These are phyloP conservation scores for Eulithis prunata DNA, from an alignment of 2,888 invertebrate species.

Conservation along the genomic window DNA sequence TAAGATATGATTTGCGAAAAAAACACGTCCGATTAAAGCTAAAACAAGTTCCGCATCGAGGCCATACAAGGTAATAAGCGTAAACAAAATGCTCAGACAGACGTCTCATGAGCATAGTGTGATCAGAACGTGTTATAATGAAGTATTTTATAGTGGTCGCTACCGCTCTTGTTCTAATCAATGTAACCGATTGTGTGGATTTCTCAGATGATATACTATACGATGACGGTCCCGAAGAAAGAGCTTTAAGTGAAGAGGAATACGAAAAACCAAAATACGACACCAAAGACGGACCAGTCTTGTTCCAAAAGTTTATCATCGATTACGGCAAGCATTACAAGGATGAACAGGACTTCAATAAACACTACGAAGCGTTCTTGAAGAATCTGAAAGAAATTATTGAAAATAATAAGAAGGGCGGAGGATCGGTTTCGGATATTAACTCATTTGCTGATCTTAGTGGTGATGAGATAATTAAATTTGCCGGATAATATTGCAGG, in stretches of 20 bases:
- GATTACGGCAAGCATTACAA: slow-evolving; percentile 61
- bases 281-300: slow-evolving; percentile 55
- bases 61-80: slow-evolving; percentile 40
- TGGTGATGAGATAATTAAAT: slow-evolving; percentile 44
- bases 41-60: slow-evolving; percentile 49
- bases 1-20: slow-evolving; percentile 30
- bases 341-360: slow-evolving; percentile 49
- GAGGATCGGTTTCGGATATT: slow-evolving; percentile 52
- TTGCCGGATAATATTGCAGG: slow-evolving; percentile 34
- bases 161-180: slow-evolving; percentile 37
- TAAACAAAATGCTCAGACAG: slow-evolving; percentile 47
- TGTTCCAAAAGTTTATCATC: slow-evolving; percentile 58
- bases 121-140: slow-evolving; percentile 45
- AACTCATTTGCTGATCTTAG: slow-evolving; percentile 64
- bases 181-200: slow-evolving; percentile 35
- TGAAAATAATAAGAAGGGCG: slow-evolving; percentile 51
- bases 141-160: slow-evolving; percentile 42
- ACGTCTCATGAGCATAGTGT: slow-evolving; percentile 36
- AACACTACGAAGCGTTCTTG: slow-evolving; percentile 59
- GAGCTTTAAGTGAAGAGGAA: slow-evolving; percentile 34
- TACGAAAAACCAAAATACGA: slow-evolving; percentile 55
- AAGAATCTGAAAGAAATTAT: slow-evolving; percentile 63
- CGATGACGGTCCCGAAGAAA: slow-evolving; percentile 16
- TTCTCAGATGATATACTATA: slow-evolving; percentile 34
- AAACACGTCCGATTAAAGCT: slow-evolving; percentile 17